Evolutionary conservation across 2,888 invertebrate genomes (phyloP), one percentile per base, ranked within the genome.

Genomic region (Sericinus montela): DNA sequence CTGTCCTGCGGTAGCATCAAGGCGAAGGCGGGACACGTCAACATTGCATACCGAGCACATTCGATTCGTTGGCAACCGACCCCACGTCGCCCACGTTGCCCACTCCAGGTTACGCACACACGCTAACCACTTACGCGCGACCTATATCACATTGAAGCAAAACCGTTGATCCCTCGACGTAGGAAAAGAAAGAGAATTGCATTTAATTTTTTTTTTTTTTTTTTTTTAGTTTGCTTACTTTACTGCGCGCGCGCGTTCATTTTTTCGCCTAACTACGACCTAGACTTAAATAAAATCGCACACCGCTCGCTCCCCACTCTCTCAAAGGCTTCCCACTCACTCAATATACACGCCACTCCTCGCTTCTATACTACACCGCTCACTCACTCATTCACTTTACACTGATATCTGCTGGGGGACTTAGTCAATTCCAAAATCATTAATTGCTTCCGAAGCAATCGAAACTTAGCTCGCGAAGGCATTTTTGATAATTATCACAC

Each of bases 251-350:
- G 73, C 72, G 73, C 75, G 72, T 72, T 77, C 75, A 76, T 77
- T 76, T 79, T n/a, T 83, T 82, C 72, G 80, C 88, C 88, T 88
- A 88, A 85, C 87, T 88, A 88, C 75, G 76, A 72, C 75, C 87
- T 88, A 87, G 72, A 77, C 85, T 86, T 87, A 85, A 72, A 72
- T 71, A 70, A 70, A 56, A 62, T 60, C 73, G 65, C 70, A 62
- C 63, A 58, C 58, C 40, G 15, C 56, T 52, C 56, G 46, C 60
- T 56, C 9, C 30, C 25, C 74, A 56, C 30, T 34, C 74, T 56
- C 75, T 68, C 74, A 60, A 66, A 55, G 72, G 52, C 72, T 61
- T 65, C 48, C 3, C 61, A 55, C 56, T 50, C 62, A 54, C 56
- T 54, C 65, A 66, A 11, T 62, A 57, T 53, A 66, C 72, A 67